These are phyloP conservation scores for Heliconius hewitsoni DNA, from an alignment of 1,140 invertebrate species.

Conservation along the genomic window DNA sequence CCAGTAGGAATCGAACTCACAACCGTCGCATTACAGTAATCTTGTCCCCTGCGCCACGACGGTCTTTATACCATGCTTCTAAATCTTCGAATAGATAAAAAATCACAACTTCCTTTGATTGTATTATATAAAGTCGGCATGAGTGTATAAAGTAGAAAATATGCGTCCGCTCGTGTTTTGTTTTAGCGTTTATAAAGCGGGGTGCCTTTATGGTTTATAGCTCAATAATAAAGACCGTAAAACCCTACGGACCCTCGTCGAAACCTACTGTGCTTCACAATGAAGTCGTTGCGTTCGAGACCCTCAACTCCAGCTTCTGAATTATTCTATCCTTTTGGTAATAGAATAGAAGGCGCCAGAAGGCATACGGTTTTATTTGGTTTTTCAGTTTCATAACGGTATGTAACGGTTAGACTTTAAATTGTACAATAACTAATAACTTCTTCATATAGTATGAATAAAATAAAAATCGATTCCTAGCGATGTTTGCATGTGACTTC, in stretches of 20 bases:
- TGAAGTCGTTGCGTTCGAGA: conserved; percentile 53
- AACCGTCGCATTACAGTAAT: no score
- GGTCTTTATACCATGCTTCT: neutral
- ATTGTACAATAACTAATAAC: neutral
- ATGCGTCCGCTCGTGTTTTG: conserved; percentile 67
- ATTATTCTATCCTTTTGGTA: conserved; percentile 24
- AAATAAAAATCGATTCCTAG: no score
- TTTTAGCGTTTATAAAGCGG: conserved; percentile 69
- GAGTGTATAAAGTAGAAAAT: conserved; percentile 62
- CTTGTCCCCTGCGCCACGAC: no score
- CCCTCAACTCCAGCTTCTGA: conserved; percentile 21
- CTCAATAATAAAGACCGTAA: conserved; percentile 71
- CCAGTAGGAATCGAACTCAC: no score
- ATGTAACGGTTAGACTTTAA: neutral
- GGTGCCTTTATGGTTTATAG: conserved; percentile 67
- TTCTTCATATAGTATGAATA: no score
- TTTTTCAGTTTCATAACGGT: neutral
- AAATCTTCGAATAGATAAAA: conserved; percentile 52
- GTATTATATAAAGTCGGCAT: conserved; percentile 44
- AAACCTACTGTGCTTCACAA: conserved; percentile 56
- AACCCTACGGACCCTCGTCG: conserved; percentile 55
- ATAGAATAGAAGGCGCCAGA: neutral
- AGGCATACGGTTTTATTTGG: neutral
- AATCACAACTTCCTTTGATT: conserved; percentile 59
- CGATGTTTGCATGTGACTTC: no score